These are phyloP conservation scores for Leptinotarsa haldemani DNA, from an alignment of 2,888 invertebrate species.

Conservation along the genomic window DNA sequence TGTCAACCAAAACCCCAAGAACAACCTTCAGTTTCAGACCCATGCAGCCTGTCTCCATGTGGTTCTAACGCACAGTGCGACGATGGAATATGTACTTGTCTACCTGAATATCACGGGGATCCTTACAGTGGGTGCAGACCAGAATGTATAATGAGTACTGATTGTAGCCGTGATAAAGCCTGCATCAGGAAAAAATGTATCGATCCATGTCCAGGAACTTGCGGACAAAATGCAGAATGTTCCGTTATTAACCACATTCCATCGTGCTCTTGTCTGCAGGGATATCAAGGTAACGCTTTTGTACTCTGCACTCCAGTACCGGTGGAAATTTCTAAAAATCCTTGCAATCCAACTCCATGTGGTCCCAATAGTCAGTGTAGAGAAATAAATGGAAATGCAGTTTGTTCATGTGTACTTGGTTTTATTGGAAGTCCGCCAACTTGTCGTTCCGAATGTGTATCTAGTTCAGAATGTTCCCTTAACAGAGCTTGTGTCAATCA, in stretches of 20 bases:
- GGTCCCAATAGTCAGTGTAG: conserved; percentile 66
- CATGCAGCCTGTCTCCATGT: conserved; percentile 76
- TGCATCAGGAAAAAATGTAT: conserved; percentile 78
- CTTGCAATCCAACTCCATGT: conserved; percentile 79
- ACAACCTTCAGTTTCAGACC: conserved; percentile 58
- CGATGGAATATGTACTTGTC: conserved; percentile 77
- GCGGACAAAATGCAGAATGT: conserved; percentile 80
- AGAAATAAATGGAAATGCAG: conserved; percentile 73
- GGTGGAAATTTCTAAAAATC: conserved; percentile 63
- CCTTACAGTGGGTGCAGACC: conserved; percentile 78
- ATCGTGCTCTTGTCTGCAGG: conserved; percentile 79
- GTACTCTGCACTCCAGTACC: conserved; percentile 72
- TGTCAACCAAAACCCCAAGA: conserved; percentile 70
- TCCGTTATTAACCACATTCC: conserved; percentile 81
- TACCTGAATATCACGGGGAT: conserved; percentile 77
- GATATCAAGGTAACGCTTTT: conserved; percentile 79
- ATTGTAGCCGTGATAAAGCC: conserved; percentile 77
- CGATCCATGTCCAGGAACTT: conserved; percentile 82
- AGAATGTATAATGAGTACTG: conserved; percentile 79
- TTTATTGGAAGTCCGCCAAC: conserved; percentile 69
- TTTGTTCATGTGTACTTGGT: conserved; percentile 67
- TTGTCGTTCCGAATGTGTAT: conserved; percentile 67
- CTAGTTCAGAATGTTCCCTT: conserved; percentile 67
- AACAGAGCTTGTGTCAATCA: conserved; percentile 67
- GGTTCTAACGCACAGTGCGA: conserved; percentile 73